These are phyloP conservation scores for Subanguina moxae DNA, from an alignment of 1,140 invertebrate species.

Conservation along the genomic window DNA sequence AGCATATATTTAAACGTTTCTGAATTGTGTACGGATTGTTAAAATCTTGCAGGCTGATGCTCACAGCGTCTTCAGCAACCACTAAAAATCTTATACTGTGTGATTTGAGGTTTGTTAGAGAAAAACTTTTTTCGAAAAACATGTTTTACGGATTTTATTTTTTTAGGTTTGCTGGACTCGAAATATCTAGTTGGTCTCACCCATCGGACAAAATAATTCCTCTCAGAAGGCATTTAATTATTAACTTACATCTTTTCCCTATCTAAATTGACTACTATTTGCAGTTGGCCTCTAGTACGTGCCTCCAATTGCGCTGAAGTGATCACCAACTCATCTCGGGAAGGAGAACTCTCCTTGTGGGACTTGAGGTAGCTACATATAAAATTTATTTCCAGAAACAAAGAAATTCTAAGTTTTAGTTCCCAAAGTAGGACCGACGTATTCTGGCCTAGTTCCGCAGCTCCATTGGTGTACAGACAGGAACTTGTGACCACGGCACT, in stretches of 20 bases:
- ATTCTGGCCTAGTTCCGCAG: conserved; percentile 35
- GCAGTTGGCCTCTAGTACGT: conserved; percentile 5
- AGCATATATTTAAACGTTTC: too few species aligned
- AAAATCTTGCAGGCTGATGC: conserved; percentile 26
- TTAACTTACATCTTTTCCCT: too few species aligned
- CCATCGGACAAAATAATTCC: conserved; percentile 37
- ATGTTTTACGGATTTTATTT: conserved; percentile 4
- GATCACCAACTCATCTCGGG: conserved; percentile 40
- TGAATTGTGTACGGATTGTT: too few species aligned
- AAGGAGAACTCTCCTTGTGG: conserved; percentile 41
- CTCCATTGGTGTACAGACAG: conserved; percentile 28
- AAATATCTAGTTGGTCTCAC: conserved; percentile 41
- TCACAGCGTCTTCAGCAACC: conserved; percentile 45
- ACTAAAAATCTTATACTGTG: conserved; percentile 47
- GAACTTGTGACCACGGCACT: conserved; percentile 2
- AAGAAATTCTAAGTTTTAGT: too few species aligned
- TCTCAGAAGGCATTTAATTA: conserved; percentile 3
- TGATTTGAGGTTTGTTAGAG: conserved; percentile 32
- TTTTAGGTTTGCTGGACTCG: conserved; percentile 39
- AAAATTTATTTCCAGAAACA: too few species aligned
- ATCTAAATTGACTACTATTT: not conserved
- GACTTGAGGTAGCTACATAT: conserved; percentile 12
- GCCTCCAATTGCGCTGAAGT: conserved; percentile 16
- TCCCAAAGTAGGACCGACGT: conserved; percentile 38
- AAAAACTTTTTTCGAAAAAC: not conserved